Percentiles rank a stretch among this genome's conserved stretches.
These are phyloP conservation scores for Hololepta plana DNA, from an alignment of 2,888 invertebrate species.

Conservation along the genomic window DNA sequence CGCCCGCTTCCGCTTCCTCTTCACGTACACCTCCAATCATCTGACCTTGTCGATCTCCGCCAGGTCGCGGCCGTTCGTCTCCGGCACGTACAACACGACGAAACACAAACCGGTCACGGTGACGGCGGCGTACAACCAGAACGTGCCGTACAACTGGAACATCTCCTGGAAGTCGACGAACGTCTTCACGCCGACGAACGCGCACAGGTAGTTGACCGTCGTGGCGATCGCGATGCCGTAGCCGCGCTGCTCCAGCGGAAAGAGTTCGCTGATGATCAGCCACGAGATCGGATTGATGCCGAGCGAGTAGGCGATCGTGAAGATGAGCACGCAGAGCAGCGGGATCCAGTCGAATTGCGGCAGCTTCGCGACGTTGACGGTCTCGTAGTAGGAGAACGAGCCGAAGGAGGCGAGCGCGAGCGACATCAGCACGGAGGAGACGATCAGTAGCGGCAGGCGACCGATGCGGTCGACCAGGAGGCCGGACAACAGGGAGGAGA, in stretches of 20 bases:
- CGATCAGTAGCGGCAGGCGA: constrained; percentile 62
- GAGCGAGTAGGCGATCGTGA: constrained; percentile 71
- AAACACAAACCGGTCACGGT: constrained; percentile 69
- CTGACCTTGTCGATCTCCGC: constrained; percentile 63
- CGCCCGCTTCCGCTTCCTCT: no score
- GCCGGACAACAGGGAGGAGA: constrained; percentile 68
- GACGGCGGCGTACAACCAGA: constrained; percentile 74
- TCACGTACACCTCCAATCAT: no score
- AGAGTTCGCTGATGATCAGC: constrained; percentile 66
- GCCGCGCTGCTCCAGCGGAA: constrained; percentile 69
- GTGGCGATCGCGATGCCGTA: constrained; percentile 75
- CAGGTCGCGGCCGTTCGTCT: constrained; percentile 78
- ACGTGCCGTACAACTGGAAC: constrained; percentile 65
- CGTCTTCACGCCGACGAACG: constrained; percentile 72
- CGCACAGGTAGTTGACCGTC: constrained; percentile 71
- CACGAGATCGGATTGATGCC: constrained; percentile 81
- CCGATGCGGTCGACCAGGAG: constrained; percentile 75
- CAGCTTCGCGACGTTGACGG: constrained; percentile 30
- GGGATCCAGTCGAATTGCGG: constrained; percentile 67
- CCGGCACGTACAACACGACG: constrained; percentile 72
- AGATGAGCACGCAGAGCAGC: constrained; percentile 61
- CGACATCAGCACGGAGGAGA: constrained; percentile 70
- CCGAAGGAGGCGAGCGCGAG: constrained; percentile 74
- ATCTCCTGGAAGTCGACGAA: constrained; percentile 66
- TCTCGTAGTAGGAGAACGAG: constrained; percentile 66